Percentiles rank a stretch among this genome's conserved stretches.
Evolutionary conservation across 53 echinoderm and acorn worm species (phyloP).

Genomic region (Astropecten irregularis): DNA sequence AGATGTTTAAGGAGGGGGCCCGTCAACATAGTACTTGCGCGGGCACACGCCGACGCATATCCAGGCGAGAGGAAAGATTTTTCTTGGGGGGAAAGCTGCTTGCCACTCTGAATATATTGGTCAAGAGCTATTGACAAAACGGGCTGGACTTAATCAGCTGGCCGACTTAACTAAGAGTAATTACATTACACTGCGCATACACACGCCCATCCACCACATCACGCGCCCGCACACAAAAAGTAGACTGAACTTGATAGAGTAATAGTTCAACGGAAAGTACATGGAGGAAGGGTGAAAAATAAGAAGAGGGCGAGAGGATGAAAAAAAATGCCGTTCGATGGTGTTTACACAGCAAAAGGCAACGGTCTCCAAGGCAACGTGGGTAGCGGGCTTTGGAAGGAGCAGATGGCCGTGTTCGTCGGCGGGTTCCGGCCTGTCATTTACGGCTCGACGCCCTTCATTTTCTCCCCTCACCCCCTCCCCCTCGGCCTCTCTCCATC

Average conservation of each 20-base stretch:
- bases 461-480: not conserved
- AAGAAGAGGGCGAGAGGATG: too few species aligned
- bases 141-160: not conserved
- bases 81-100: too few species aligned
- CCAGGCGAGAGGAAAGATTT: too few species aligned
- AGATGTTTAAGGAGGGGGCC: too few species aligned
- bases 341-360: conserved; percentile 50
- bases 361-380: conserved; percentile 53
- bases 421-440: conserved; percentile 57
- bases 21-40: too few species aligned
- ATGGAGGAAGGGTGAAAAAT: not conserved
- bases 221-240: too few species aligned
- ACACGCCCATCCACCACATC: too few species aligned
- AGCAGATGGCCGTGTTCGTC: conserved; percentile 44
- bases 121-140: not conserved
- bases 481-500: not conserved
- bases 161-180: not conserved
- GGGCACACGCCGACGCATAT: too few species aligned
- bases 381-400: not conserved
- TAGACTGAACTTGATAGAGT: conserved; percentile 36
- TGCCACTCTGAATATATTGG: too few species aligned
- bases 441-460: conserved; percentile 37
- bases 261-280: conserved; percentile 37
- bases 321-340: conserved; percentile 52
- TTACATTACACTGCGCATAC: not conserved